Evolutionary conservation across 2,888 invertebrate genomes (phyloP).

Genomic region (Gryllus longicercus): DNA sequence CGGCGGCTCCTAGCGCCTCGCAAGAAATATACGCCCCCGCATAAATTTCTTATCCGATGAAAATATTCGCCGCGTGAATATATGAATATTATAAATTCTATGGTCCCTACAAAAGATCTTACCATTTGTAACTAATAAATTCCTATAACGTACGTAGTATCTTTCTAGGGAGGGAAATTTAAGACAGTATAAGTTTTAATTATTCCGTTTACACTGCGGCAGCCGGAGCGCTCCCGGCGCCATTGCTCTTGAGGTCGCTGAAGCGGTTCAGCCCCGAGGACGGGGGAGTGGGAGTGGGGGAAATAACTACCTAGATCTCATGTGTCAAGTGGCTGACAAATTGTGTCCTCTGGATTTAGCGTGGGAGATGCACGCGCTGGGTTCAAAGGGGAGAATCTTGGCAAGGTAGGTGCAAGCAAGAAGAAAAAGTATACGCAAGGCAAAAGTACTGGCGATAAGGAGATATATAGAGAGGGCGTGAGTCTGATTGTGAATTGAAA

Average conservation of each 20-base stretch:
- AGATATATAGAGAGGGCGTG: too few species aligned
- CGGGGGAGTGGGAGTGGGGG: not conserved
- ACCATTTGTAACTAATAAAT: constrained; percentile 17
- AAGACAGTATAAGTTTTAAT: constrained; percentile 17
- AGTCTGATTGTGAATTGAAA: too few species aligned
- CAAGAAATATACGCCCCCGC: constrained; percentile 2
- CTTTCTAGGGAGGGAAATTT: constrained; percentile 10
- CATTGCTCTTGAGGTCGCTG: not conserved
- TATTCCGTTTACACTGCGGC: constrained; percentile 6
- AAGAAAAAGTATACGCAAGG: too few species aligned
- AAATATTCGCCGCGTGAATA: not conserved
- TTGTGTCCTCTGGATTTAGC: constrained; percentile 17
- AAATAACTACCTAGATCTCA: not conserved
- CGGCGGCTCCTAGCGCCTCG: not conserved
- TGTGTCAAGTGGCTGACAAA: not conserved
- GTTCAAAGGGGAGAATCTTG: too few species aligned
- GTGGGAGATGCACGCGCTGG: not conserved
- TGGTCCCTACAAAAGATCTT: constrained; percentile 17
- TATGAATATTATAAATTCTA: constrained; percentile 7
- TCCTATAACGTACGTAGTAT: constrained; percentile 10
- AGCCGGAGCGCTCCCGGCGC: not conserved
- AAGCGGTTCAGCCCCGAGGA: too few species aligned
- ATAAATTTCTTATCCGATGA: constrained; percentile 17
- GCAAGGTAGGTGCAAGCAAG: too few species aligned
- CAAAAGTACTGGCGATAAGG: too few species aligned